Conservation (phyloP, 1,140 invertebrate genomes). For the Diuraphis noxia region DNA sequence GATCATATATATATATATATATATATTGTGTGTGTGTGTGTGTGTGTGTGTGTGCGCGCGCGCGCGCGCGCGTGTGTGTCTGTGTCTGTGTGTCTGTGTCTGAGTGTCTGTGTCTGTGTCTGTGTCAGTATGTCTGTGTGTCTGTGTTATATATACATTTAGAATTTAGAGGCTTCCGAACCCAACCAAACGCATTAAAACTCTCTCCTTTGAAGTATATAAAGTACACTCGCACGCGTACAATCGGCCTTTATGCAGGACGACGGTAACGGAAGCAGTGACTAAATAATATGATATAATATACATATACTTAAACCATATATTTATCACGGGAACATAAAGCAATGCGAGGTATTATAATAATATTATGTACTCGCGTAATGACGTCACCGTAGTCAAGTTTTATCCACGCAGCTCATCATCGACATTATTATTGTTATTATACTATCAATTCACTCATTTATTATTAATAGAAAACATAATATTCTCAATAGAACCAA, state of each 20-base stretch:
- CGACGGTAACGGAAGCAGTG: background rate
- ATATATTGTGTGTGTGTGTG: too few species aligned
- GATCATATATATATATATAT: background rate
- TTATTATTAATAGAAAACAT: background rate
- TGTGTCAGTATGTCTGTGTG: too few species aligned
- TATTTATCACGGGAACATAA: background rate
- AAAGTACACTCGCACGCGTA: background rate
- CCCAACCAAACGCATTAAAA: constrained; percentile 24
- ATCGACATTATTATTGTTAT: background rate
- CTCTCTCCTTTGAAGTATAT: constrained; percentile 10
- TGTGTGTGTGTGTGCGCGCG: background rate
- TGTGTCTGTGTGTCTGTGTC: too few species aligned
- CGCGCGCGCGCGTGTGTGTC: too few species aligned
- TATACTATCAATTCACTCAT: background rate
- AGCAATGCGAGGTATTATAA: background rate
- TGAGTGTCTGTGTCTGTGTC: too few species aligned
- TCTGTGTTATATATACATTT: too few species aligned
- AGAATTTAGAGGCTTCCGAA: background rate
- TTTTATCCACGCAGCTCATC: background rate
- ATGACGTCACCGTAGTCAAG: background rate
- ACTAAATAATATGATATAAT: background rate
- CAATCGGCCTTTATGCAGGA: background rate
- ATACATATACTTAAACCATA: background rate
- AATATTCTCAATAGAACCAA: background rate
- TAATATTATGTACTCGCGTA: background rate